A percentile compares a stretch with the other conserved stretches of the same genome.
Conservation (phyloP, 1,140 invertebrate genomes). For the Drosophila sp. region DNA sequence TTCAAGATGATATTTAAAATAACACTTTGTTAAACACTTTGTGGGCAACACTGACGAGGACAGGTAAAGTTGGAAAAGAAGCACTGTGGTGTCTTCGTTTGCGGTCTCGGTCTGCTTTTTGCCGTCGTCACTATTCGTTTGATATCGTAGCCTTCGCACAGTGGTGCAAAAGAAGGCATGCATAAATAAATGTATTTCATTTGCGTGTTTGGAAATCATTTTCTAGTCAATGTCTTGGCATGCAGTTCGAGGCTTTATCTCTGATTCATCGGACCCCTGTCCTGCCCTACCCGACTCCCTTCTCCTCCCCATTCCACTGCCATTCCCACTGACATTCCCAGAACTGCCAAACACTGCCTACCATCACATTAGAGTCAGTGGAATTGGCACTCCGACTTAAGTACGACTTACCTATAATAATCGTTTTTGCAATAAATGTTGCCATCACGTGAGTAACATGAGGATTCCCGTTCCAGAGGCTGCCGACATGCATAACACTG, state of each 20-base stretch:
- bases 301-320: neutral
- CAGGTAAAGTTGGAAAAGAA: slow-evolving; percentile 1
- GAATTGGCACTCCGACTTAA: slow-evolving; percentile 39
- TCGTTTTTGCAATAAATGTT: slow-evolving; percentile 99
- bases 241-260: slow-evolving; percentile 79
- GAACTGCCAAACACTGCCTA: slow-evolving; percentile 17
- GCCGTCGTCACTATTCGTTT: slow-evolving; percentile 31
- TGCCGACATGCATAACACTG: slow-evolving; percentile 96
- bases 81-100: slow-evolving; percentile 53
- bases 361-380: slow-evolving; percentile 31
- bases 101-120: slow-evolving; percentile 82
- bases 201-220: slow-evolving; percentile 84
- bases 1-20: too few species aligned
- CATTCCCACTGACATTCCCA: slow-evolving; percentile 40
- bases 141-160: slow-evolving; percentile 68
- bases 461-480: slow-evolving; percentile 94
- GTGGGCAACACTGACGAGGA: neutral
- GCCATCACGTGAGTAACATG: slow-evolving; percentile 96
- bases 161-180: slow-evolving; percentile 72
- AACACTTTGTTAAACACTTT: too few species aligned
- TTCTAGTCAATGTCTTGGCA: slow-evolving; percentile 84
- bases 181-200: slow-evolving; percentile 77
- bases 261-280: slow-evolving; percentile 69
- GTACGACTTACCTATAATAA: slow-evolving; percentile 94
- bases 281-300: neutral